Percentiles rank a stretch among this genome's conserved stretches.
Conservation (phyloP, 2,797 vertebrate species). For the Protosalanx chinensis region DNA sequence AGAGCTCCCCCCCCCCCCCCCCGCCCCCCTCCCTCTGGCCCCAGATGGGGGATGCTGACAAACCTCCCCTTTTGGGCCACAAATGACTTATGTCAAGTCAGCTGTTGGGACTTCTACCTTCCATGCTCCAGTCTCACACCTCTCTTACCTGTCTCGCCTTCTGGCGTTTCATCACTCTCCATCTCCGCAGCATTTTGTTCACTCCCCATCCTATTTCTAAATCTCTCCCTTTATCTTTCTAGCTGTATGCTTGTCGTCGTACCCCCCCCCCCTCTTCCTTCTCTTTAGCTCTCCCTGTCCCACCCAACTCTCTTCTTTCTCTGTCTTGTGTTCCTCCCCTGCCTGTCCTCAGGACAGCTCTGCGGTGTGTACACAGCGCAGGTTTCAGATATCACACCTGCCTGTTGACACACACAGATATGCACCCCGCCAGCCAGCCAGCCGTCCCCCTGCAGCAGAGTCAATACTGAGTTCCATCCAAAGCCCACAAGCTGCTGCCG, state of each 20-base stretch:
- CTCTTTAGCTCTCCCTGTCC: background rate
- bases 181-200: too few species aligned
- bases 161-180: background rate
- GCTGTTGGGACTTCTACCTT: conserved; percentile 66
- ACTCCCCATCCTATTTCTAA: background rate
- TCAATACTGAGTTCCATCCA: background rate
- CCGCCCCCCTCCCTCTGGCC: conserved; percentile 50
- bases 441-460: too few species aligned
- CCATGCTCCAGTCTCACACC: background rate
- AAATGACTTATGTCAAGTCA: conserved; percentile 72
- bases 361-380: conserved; percentile 40
- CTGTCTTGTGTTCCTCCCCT: background rate
- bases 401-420: conserved; percentile 53
- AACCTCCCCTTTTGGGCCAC: conserved; percentile 62
- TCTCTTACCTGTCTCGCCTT: background rate
- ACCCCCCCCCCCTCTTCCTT: conserved; percentile 23
- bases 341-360: conserved; percentile 21
- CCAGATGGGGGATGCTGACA: conserved; percentile 58
- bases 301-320: background rate
- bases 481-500: conserved; percentile 37
- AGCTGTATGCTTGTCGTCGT: background rate
- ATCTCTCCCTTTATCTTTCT: background rate
- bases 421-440: conserved; percentile 39
- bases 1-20: conserved; percentile 48
- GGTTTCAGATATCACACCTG: conserved; percentile 50